Conservation (phyloP, 2,797 vertebrate genomes). For the Darevskia mixta region DNA sequence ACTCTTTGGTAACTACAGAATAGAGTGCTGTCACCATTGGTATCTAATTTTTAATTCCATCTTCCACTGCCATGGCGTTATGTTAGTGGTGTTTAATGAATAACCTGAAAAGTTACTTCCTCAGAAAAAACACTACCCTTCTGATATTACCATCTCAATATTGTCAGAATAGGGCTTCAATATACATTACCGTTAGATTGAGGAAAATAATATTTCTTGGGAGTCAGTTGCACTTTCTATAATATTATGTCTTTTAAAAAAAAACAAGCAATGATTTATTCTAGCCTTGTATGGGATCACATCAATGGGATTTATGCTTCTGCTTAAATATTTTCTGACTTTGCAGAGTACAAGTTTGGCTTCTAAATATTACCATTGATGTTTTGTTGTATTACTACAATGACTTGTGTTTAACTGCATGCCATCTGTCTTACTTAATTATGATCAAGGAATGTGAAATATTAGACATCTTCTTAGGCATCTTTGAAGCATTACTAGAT, state of each 20-base stretch:
- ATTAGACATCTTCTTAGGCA: neutral
- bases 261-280: neutral
- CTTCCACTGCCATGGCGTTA: neutral
- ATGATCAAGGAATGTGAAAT: neutral
- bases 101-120: neutral
- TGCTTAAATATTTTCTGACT: neutral
- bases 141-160: neutral
- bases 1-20: neutral
- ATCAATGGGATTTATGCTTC: neutral
- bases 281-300: neutral
- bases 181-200: neutral
- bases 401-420: neutral
- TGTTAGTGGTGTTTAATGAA: neutral
- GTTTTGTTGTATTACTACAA: neutral
- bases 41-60: neutral
- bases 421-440: neutral
- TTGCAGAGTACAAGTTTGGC: neutral
- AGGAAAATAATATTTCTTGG: neutral
- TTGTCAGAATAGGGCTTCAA: neutral
- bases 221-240: neutral
- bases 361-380: neutral
- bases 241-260: neutral
- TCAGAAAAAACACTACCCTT: neutral
- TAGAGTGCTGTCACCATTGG: neutral
- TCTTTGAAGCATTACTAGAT: neutral